Conservation (phyloP, 2,888 invertebrate genomes). For the Exephanes ischioxanthus region DNA sequence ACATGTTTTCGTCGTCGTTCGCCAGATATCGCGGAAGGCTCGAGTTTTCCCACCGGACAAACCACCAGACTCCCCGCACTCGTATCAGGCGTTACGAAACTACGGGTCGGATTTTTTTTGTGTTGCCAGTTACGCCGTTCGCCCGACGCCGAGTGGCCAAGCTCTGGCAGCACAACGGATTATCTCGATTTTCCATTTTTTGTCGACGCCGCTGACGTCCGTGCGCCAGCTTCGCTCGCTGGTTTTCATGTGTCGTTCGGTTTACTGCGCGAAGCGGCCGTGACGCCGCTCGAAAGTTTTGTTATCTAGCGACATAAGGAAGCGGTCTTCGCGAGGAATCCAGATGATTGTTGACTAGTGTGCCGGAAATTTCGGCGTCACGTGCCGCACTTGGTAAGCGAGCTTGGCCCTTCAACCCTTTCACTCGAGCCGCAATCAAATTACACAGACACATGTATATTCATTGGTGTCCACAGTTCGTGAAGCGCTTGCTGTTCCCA, state of each 20-base stretch:
- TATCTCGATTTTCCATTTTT: conserved; percentile 43
- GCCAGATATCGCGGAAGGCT: conserved; percentile 45
- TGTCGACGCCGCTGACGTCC: conserved; percentile 49
- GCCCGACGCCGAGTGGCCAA: conserved; percentile 54
- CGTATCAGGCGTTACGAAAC: conserved; percentile 53
- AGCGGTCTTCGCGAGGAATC: neutral
- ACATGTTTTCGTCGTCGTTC: neutral
- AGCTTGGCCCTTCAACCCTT: conserved; percentile 40
- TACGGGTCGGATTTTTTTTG: conserved; percentile 33
- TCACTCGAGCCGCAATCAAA: conserved; percentile 4
- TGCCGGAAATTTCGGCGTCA: conserved; percentile 55
- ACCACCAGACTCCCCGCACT: conserved; percentile 40
- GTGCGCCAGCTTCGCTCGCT: conserved; percentile 11
- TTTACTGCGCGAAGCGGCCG: neutral
- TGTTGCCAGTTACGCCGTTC: conserved; percentile 61
- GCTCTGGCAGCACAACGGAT: conserved; percentile 7
- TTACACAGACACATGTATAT: neutral
- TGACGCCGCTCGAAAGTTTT: neutral
- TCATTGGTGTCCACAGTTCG: neutral
- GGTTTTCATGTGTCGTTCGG: conserved; percentile 7
- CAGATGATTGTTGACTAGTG: conserved; percentile 51
- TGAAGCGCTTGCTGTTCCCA: conserved; percentile 33
- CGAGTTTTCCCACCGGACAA: conserved; percentile 10
- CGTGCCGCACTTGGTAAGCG: conserved; percentile 62
- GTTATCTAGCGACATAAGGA: neutral